Conservation (phyloP, 2,797 vertebrate genomes). For the Semotilus atromaculatus region DNA sequence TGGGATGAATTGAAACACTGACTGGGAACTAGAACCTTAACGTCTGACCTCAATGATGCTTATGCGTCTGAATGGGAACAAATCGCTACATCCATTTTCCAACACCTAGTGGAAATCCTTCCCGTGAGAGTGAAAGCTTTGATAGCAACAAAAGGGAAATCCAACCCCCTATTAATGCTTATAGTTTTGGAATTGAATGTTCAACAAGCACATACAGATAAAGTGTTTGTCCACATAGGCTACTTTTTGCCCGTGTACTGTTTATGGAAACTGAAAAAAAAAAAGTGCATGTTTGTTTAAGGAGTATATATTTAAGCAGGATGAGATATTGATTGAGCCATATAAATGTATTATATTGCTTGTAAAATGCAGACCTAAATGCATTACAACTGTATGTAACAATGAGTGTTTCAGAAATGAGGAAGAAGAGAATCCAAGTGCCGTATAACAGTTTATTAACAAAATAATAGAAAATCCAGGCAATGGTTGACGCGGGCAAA, state of each 20-base stretch:
- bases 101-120: not conserved
- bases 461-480: too few species aligned
- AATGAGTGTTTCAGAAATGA: too few species aligned
- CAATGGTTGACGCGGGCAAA: too few species aligned
- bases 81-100: not conserved
- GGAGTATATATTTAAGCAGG: not conserved
- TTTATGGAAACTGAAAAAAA: not conserved
- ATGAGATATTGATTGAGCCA: not conserved
- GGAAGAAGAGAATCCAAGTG: too few species aligned
- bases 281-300: not conserved
- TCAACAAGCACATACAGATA: not conserved
- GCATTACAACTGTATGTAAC: not conserved
- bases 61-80: not conserved
- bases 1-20: constrained; percentile 5
- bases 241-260: not conserved
- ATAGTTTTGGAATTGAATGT: not conserved
- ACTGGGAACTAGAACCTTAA: not conserved
- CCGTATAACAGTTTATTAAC: too few species aligned
- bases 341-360: not conserved
- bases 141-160: not conserved
- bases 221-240: not conserved
- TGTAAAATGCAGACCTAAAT: not conserved
- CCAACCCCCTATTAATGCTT: not conserved
- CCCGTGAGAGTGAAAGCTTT: not conserved
- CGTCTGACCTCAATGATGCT: not conserved